Conservation (phyloP, 2,113 vertebrate species). For the Albula goreensis region DNA sequence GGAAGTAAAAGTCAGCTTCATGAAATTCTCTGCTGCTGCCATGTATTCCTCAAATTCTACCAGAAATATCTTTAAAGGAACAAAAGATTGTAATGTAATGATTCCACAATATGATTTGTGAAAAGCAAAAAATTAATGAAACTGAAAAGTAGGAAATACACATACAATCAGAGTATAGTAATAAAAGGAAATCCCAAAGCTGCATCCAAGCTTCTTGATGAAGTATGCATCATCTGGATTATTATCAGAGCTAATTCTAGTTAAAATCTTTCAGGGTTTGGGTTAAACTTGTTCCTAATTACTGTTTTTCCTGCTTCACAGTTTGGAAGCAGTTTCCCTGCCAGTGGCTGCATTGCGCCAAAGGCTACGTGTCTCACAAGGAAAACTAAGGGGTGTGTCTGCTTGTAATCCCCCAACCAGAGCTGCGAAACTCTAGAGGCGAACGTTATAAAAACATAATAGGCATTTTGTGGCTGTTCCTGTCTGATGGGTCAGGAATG, state of each 20-base stretch:
- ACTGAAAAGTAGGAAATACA: not conserved
- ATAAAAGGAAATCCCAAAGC: not conserved
- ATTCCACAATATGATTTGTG: not conserved
- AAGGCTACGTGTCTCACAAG: not conserved
- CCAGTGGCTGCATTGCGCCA: not conserved
- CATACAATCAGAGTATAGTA: not conserved
- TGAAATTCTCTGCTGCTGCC: not conserved
- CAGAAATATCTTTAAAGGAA: not conserved
- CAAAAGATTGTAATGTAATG: not conserved
- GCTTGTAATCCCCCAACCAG: not conserved
- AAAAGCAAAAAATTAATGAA: not conserved
- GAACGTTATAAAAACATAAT: not conserved
- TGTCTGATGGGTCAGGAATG: slow-evolving; percentile 6
- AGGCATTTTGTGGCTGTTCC: slow-evolving; percentile 8
- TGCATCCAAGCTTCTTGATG: not conserved
- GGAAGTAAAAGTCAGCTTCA: not conserved
- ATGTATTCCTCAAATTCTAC: not conserved
- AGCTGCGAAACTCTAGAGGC: not conserved
- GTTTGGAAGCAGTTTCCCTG: not conserved
- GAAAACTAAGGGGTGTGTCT: not conserved
- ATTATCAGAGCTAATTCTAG: not conserved
- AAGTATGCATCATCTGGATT: not conserved
- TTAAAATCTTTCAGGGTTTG: not conserved
- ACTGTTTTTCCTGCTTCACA: not conserved
- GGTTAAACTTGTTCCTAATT: not conserved